A percentile compares a stretch with the other conserved stretches of the same genome.
These are phyloP conservation scores for Cecropterus lyciades DNA, from an alignment of 1,140 invertebrate genomes.

Conservation along the genomic window DNA sequence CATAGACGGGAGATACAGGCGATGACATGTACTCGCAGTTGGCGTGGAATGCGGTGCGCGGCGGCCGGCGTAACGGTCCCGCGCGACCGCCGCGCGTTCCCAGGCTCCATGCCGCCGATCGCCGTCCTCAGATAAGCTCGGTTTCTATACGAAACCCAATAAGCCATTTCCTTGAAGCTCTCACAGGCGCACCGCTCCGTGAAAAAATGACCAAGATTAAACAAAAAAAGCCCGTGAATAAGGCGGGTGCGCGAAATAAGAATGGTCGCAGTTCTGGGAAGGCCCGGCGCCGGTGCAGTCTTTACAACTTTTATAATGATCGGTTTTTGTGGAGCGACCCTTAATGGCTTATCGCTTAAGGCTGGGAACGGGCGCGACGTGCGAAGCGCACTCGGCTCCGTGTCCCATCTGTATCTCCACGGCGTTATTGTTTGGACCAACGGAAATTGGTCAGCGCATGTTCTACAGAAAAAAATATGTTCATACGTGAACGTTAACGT, in stretches of 20 bases:
- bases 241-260: conserved; percentile 82
- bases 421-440: neutral
- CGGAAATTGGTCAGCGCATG: neutral
- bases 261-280: conserved; percentile 80
- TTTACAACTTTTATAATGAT: conserved; percentile 82
- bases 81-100: conserved; percentile 55
- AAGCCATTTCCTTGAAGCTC: conserved; percentile 79
- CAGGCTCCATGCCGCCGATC: conserved; percentile 61
- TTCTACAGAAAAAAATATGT: too few relatives aligned
- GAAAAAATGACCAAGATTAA: conserved; percentile 76
- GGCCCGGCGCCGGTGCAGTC: conserved; percentile 80
- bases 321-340: conserved; percentile 77
- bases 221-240: conserved; percentile 78
- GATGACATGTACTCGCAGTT: conserved; percentile 45
- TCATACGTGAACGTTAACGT: too few relatives aligned
- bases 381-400: conserved; percentile 44
- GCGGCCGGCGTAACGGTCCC: conserved; percentile 57
- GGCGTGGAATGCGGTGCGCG: conserved; percentile 51
- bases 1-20: conserved; percentile 36
- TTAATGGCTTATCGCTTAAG: conserved; percentile 76
- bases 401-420: conserved; percentile 38
- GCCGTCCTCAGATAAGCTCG: conserved; percentile 68
- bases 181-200: conserved; percentile 76
- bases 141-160: conserved; percentile 77
- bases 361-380: conserved; percentile 59